Evolutionary conservation across 1,140 invertebrate genomes (phyloP).

Genomic region (Drosophila tsacasi): DNA sequence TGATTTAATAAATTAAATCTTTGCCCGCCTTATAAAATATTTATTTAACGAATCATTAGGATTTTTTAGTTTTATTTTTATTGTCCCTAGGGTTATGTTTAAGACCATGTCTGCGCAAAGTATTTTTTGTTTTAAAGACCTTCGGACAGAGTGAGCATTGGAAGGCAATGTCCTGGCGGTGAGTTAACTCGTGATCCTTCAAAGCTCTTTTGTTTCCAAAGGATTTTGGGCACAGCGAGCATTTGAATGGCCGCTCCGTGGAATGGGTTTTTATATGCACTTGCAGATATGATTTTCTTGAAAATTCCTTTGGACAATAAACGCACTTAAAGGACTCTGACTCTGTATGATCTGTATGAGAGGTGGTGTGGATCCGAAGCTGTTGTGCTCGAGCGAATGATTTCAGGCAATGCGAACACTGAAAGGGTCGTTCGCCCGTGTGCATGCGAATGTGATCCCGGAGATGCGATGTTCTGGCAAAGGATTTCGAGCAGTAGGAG

Average conservation of each 20-base stretch:
- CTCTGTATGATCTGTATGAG: too few species aligned
- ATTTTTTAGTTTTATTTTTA: neutral
- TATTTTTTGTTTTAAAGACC: neutral
- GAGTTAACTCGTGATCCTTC: neutral
- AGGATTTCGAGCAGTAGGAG: neutral
- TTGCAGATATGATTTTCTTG: neutral
- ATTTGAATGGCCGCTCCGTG: neutral
- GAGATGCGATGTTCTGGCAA: neutral
- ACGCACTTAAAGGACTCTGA: neutral
- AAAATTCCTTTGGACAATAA: neutral
- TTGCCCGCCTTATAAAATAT: neutral
- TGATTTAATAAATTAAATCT: neutral
- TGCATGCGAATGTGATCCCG: slow-evolving; percentile 1
- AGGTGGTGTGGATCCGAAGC: neutral
- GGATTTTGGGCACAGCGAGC: neutral
- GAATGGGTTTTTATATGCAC: neutral
- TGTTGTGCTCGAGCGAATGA: neutral
- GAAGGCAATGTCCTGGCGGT: neutral
- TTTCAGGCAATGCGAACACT: neutral
- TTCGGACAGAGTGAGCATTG: neutral
- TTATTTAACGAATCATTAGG: neutral
- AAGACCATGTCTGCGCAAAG: neutral
- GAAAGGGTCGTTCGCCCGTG: neutral
- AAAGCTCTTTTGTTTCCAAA: neutral
- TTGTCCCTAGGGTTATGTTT: neutral